These are phyloP conservation scores for Isoperla grammatica DNA, from an alignment of 2,888 invertebrate genomes.

Conservation along the genomic window DNA sequence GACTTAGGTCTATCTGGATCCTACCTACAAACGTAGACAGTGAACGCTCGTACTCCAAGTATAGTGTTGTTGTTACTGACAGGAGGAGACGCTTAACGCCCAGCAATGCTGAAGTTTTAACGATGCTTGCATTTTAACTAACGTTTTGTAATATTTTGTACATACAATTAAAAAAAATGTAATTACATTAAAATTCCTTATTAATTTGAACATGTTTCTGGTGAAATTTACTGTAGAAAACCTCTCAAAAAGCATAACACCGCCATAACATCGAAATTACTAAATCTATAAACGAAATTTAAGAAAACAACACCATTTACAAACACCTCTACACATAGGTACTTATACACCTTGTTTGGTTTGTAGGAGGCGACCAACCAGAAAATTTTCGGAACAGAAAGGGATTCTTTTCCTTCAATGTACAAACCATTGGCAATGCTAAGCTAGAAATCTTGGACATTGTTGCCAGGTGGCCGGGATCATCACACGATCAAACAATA, in stretches of 20 bases:
- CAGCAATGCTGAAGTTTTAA: background rate
- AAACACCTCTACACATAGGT: too few species aligned
- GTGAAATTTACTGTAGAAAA: too few species aligned
- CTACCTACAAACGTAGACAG: background rate
- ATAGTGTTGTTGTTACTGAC: background rate
- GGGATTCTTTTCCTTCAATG: constrained; percentile 22
- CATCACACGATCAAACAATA: constrained; percentile 16
- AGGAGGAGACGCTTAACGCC: background rate
- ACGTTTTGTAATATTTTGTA: too few species aligned
- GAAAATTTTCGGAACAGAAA: constrained; percentile 19
- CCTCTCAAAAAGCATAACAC: too few species aligned
- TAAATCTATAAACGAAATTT: too few species aligned
- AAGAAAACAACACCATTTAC: too few species aligned
- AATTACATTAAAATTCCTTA: too few species aligned
- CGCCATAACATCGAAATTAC: too few species aligned
- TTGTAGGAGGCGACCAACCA: constrained; percentile 16
- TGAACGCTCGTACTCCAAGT: background rate
- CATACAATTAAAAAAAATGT: too few species aligned
- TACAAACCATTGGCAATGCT: constrained; percentile 17
- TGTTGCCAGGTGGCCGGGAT: constrained; percentile 22
- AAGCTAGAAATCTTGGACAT: constrained; percentile 7
- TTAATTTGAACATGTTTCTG: too few species aligned
- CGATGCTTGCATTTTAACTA: too few species aligned
- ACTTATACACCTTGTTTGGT: background rate
- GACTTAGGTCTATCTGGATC: background rate